Evolutionary conservation across 1,140 invertebrate species (phyloP), one percentile per base, ranked within the genome.

Genomic region (Caligus rogercresseyi): DNA sequence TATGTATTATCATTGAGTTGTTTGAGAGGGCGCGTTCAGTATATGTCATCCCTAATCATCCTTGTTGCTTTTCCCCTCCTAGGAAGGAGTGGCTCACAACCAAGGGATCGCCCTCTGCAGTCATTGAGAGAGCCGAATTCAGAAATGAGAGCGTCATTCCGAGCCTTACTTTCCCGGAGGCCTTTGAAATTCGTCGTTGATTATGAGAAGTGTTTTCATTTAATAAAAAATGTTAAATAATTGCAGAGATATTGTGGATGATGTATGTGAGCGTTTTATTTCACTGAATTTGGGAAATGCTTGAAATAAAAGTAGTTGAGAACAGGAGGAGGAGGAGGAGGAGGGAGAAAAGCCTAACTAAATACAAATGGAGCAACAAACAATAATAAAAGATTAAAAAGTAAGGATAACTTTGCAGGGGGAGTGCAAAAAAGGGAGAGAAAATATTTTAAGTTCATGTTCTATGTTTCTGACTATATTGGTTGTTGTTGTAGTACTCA

Each of bases 51-150:
- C n/a, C n/a, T n/a, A n/a, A n/a, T n/a, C n/a, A n/a, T n/a, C n/a
- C n/a, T n/a, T n/a, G n/a, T n/a, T n/a, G n/a, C n/a, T n/a, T n/a
- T n/a, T n/a, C n/a, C n/a, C n/a, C n/a, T n/a, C n/a, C n/a, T 59
- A 75, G 74, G 83, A 85, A 84, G 74, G 67, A 78, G 18, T 86
- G 83, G 83, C 71, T 87, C 11, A 74, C 76, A 67, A 72, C 72
- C 19, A 79, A 71, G 24, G 84, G 84, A 24, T 85, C 83, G 71
- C 83, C 83, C 3, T 72, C 76, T 61, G 83, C 81, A 43, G 73
- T 71, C 65, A 84, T 85, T 65, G 79, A 81, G 1, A 81, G 79
- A 68, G 77, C 77, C 1, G 78, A 80, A 57, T 85, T 85, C 68
- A 76, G 69, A 24, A 80, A 84, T 67, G 77, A 81, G 68, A 70